Base-by-base conservation (phyloP, 2,113 vertebrate species). In the Pterocles gutturalis region DNA sequence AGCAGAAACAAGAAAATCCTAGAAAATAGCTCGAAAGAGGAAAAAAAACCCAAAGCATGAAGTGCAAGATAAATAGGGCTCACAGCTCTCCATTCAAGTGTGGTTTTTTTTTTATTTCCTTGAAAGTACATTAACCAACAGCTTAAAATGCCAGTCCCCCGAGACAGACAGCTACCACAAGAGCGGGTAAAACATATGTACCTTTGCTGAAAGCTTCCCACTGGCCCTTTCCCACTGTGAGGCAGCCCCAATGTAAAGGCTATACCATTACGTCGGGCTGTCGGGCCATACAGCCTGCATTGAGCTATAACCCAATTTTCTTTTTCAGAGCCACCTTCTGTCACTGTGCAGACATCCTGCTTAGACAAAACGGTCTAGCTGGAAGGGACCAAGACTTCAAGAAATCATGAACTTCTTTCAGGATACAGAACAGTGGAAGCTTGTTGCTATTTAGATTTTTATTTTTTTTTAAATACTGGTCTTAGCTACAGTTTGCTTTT, bases 401-500 rank as follows among this genome's bases (percentile, higher is more conserved):
- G 36, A 90, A 87, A 54, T 24, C 28, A 25, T 29, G 17, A 91
- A 80, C 62, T 69, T 83, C 83, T 77, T 62, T 92, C 60, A 77
- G 80, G 65, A 36, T 61, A 60, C 25, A 13, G 34, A 86, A 85
- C 90, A 95, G 31, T 92, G 62, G 69, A 62, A 64, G 87, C 54
- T 43, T 87, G 93, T 91, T 96, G 93, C 91, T 95, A 78, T 93
- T 93, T 92, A 91, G 77, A 45, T 17, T 34, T 53, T 31, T 77
- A 62, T 73, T 46, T n/a, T 24, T 62, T 69, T 71, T 75, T 54
- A 41, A 51, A 79, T 57, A 76, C 67, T 73, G 60, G 55, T 91
- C 94, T 87, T 92, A 95, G 81, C 36, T 85, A 96, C 95, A 85
- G 96, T 97, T 96, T 97, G 95, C 91, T 87, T 92, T 97, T 83